Percentiles rank a stretch among this genome's conserved stretches.
Conservation (phyloP, 2,888 invertebrate genomes). For the Cepaea hortensis region DNA sequence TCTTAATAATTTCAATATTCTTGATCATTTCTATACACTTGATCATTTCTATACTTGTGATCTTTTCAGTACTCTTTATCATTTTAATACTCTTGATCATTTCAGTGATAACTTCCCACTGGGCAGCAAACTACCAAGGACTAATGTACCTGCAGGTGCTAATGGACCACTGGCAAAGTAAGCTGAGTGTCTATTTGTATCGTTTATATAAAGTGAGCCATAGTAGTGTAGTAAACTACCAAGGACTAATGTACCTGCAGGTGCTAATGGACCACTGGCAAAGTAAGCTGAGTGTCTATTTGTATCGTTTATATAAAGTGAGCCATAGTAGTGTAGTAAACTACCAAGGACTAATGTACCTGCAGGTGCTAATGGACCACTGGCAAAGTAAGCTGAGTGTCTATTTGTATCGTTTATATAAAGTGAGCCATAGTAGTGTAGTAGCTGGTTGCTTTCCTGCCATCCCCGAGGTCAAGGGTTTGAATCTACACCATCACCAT, state of each 20-base stretch:
- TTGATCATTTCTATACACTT: too few species aligned
- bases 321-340: constrained; percentile 62
- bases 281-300: constrained; percentile 58
- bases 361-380: constrained; percentile 68
- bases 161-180: constrained; percentile 73
- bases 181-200: background rate
- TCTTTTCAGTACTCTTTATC: too few species aligned
- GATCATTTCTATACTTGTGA: too few species aligned
- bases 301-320: too few species aligned
- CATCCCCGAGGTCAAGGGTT: too few species aligned
- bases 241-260: constrained; percentile 70
- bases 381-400: constrained; percentile 64
- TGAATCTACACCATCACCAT: too few species aligned
- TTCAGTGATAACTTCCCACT: constrained; percentile 72
- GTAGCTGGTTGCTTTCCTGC: too few species aligned
- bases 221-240: constrained; percentile 74
- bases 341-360: constrained; percentile 72
- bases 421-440: too few species aligned
- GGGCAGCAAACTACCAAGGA: constrained; percentile 71
- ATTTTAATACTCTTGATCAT: constrained; percentile 26
- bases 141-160: constrained; percentile 70
- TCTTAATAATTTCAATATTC: too few species aligned
- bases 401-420: too few species aligned
- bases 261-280: constrained; percentile 68
- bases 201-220: too few species aligned